Evolutionary conservation across 2,113 vertebrate species (phyloP).

Genomic region (Conger conger): DNA sequence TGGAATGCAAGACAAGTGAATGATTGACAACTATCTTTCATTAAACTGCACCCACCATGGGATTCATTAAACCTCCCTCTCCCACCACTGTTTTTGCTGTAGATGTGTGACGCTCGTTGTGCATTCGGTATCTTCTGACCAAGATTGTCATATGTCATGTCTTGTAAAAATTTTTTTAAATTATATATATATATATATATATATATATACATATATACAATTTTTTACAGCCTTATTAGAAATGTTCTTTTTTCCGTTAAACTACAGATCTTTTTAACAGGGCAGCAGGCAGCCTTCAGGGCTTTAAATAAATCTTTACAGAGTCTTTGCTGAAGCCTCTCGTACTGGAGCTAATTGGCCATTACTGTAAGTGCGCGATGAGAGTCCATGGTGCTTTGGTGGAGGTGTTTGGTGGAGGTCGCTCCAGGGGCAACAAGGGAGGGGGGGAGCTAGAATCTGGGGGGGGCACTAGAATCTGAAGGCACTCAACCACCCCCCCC

Average conservation of each 20-base stretch:
- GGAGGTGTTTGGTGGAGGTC: not conserved
- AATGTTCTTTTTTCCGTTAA: not conserved
- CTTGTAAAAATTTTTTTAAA: not conserved
- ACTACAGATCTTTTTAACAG: not conserved
- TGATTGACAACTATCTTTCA: too few species aligned
- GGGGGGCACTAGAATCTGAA: not conserved
- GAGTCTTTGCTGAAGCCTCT: not conserved
- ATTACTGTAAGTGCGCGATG: not conserved
- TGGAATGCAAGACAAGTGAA: too few species aligned
- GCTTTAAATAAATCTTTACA: not conserved
- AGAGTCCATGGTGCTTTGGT: not conserved
- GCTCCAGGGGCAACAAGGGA: not conserved
- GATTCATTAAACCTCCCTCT: too few species aligned
- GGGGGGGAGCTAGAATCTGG: not conserved
- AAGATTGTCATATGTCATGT: not conserved
- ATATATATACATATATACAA: too few species aligned
- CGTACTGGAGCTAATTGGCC: not conserved
- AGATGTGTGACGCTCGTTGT: not conserved
- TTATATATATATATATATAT: too few species aligned
- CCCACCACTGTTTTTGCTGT: too few species aligned
- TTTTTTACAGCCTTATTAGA: not conserved
- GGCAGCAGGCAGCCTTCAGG: not conserved
- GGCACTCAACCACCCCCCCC: not conserved
- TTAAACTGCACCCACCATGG: too few species aligned
- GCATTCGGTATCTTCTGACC: not conserved